phyloP scores from a whole-genome alignment of 2,888 invertebrate species.

The Steromphala cineraria region DNA sequence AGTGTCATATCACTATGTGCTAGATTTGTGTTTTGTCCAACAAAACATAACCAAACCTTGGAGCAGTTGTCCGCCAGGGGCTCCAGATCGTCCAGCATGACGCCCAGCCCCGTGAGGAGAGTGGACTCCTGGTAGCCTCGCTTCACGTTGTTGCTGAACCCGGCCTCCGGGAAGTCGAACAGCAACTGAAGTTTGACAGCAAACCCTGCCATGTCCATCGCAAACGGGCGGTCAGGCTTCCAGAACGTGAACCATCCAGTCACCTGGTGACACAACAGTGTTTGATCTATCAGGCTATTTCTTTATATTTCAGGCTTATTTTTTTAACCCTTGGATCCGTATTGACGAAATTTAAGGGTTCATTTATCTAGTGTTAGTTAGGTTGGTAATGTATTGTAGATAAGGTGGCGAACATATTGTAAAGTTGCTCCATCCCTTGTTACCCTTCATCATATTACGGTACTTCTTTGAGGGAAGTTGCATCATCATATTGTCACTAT shows the following conservation, averaged over 20 bases:
- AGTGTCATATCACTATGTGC: no score
- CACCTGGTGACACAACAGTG: constrained; percentile 44
- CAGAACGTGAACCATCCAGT: constrained; percentile 87
- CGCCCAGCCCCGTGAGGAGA: constrained; percentile 82
- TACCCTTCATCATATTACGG: no score
- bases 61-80: constrained; percentile 92
- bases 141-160: constrained; percentile 87
- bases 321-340: no score
- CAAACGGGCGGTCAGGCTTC: constrained; percentile 89
- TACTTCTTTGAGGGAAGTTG: no score
- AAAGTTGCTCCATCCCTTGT: no score
- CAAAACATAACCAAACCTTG: constrained; percentile 78
- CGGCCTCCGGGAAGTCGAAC: constrained; percentile 64
- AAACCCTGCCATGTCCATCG: constrained; percentile 98
- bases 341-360: no score
- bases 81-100: constrained; percentile 87
- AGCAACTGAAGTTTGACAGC: constrained; percentile 81
- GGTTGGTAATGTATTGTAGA: no score
- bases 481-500: no score
- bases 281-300: neutral
- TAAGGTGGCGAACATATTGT: no score
- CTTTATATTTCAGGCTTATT: no score
- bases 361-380: no score
- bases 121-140: constrained; percentile 91
- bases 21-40: neutral